A percentile compares a stretch with the other conserved stretches of the same genome.
These are phyloP conservation scores for Volucella inflata DNA, from an alignment of 2,888 invertebrate species.

Conservation along the genomic window DNA sequence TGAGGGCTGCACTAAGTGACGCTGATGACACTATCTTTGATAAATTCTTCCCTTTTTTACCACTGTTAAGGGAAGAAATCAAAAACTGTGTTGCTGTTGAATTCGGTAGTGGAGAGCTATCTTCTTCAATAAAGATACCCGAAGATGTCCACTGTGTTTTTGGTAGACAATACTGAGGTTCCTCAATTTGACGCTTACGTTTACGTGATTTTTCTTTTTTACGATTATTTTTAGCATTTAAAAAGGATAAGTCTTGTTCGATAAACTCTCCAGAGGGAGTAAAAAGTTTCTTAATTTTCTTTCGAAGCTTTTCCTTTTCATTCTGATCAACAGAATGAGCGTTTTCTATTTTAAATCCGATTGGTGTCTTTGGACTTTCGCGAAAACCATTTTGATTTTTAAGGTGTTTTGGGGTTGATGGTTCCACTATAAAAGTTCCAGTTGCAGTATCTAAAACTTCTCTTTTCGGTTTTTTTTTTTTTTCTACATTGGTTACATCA, in stretches of 20 bases:
- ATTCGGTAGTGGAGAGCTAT: constrained; percentile 30
- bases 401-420: constrained; percentile 78
- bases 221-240: background rate
- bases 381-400: constrained; percentile 76
- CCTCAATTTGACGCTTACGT: constrained; percentile 70
- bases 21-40: constrained; percentile 12
- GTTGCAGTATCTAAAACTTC: constrained; percentile 76
- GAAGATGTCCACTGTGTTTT: constrained; percentile 78
- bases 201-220: constrained; percentile 56
- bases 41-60: constrained; percentile 45
- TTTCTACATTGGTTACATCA: background rate
- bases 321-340: constrained; percentile 72
- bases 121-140: constrained; percentile 77
- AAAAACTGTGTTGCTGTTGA: constrained; percentile 73
- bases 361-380: constrained; percentile 79
- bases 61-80: constrained; percentile 57
- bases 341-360: constrained; percentile 77
- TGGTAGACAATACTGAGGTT: constrained; percentile 69
- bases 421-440: constrained; percentile 80
- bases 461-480: constrained; percentile 27
- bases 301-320: constrained; percentile 40
- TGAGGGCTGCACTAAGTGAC: constrained; percentile 51
- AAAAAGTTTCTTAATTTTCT: constrained; percentile 32
- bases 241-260: constrained; percentile 36
- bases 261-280: constrained; percentile 53